Evolutionary conservation across 1,140 invertebrate genomes (phyloP).

Genomic region (Nasonia longicornis): DNA sequence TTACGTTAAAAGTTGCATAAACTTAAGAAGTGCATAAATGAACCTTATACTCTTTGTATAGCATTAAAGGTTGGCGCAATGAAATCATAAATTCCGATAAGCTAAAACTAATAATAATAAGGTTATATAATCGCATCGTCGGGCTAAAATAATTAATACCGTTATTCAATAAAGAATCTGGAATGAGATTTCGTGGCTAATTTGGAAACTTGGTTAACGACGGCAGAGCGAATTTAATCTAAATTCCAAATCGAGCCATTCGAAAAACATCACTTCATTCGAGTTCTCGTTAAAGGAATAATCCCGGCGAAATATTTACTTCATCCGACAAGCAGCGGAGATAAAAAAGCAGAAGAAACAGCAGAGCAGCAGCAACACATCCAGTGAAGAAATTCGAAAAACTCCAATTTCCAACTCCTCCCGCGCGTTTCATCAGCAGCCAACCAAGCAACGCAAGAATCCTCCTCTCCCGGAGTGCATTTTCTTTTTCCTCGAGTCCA

Average conservation of each 20-base stretch:
- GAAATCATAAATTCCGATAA: too few relatives aligned
- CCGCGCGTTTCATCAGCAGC: slow-evolving; percentile 13
- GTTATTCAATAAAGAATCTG: too few relatives aligned
- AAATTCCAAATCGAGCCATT: neutral
- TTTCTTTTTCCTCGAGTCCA: slow-evolving; percentile 3
- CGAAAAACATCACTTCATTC: neutral
- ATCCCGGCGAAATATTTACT: neutral
- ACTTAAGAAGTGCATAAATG: too few relatives aligned
- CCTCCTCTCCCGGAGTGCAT: neutral
- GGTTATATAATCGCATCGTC: too few relatives aligned
- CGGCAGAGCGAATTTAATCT: neutral
- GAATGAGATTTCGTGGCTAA: too few relatives aligned
- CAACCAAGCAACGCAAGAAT: slow-evolving; percentile 7
- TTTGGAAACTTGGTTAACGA: too few relatives aligned
- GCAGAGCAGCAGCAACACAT: neutral
- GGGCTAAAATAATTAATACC: too few relatives aligned
- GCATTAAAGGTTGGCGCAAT: too few relatives aligned
- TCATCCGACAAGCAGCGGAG: neutral
- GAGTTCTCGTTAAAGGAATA: neutral
- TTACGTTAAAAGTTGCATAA: too few relatives aligned
- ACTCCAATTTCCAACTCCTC: slow-evolving; percentile 1
- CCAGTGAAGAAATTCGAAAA: slow-evolving; percentile 16
- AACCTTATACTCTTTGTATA: too few relatives aligned
- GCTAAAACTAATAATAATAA: too few relatives aligned
- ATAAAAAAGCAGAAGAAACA: neutral